These are phyloP conservation scores for Macrocentrus cingulum DNA, from an alignment of 1,140 invertebrate species.

Conservation along the genomic window DNA sequence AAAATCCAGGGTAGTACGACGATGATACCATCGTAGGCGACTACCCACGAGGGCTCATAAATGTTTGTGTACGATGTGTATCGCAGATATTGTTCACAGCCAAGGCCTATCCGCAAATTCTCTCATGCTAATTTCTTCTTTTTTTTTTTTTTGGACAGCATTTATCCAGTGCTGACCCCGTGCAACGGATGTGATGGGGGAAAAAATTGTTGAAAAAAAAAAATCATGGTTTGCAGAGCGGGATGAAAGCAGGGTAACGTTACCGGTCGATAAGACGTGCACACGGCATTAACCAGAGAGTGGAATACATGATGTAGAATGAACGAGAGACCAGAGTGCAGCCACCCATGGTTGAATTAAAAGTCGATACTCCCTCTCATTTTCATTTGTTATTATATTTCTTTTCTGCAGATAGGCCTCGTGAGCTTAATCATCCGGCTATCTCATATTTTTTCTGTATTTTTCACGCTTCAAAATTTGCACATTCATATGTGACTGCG, in stretches of 20 bases:
- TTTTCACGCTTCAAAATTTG: too few species aligned
- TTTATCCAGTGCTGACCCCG: too few species aligned
- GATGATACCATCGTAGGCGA: too few species aligned
- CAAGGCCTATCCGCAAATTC: too few species aligned
- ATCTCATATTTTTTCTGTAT: not conserved
- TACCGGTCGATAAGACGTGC: slow-evolving; percentile 30
- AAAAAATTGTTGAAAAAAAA: slow-evolving; percentile 15
- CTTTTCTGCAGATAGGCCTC: slow-evolving; percentile 5
- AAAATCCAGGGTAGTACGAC: too few species aligned
- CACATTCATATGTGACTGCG: too few species aligned
- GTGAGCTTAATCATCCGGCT: slow-evolving; percentile 7
- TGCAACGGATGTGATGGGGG: too few species aligned
- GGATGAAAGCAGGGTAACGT: slow-evolving; percentile 6
- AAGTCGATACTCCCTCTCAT: slow-evolving; percentile 29
- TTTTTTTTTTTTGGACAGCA: too few species aligned
- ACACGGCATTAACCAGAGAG: slow-evolving; percentile 11
- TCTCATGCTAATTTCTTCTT: too few species aligned
- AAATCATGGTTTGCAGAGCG: slow-evolving; percentile 7
- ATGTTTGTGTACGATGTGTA: too few species aligned
- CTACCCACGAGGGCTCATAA: too few species aligned
- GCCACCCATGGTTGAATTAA: slow-evolving; percentile 34
- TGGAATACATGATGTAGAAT: slow-evolving; percentile 7
- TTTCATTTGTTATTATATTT: slow-evolving; percentile 17
- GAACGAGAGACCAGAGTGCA: slow-evolving; percentile 21
- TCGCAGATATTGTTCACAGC: too few species aligned